These are phyloP conservation scores for Okamejei kenojei DNA, from an alignment of 2,797 vertebrate species.

Conservation along the genomic window DNA sequence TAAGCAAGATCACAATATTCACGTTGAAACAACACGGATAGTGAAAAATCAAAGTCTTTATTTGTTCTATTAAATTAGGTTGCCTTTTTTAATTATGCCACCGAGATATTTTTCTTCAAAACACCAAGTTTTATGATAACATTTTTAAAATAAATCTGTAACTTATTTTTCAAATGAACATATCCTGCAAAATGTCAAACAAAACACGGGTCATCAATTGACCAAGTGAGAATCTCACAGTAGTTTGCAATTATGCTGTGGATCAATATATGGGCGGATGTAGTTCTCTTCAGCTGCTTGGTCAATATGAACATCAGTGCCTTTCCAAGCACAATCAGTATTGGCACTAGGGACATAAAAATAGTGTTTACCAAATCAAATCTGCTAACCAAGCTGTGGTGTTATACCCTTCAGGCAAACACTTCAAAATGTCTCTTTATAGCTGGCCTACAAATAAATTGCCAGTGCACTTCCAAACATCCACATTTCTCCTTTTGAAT, in stretches of 20 bases:
- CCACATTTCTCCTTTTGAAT: not conserved
- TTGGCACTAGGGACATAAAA: not conserved
- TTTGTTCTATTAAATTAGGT: not conserved
- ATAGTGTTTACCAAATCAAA: slow-evolving; percentile 28
- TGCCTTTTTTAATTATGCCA: not conserved
- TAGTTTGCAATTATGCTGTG: slow-evolving; percentile 4
- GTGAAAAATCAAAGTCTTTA: not conserved
- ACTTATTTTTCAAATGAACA: not conserved
- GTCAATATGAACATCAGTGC: slow-evolving; percentile 17
- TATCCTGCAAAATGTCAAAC: not conserved
- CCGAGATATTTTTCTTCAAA: not conserved
- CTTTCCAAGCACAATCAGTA: slow-evolving; percentile 29
- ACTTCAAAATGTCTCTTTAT: slow-evolving; percentile 46
- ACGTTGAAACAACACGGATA: not conserved
- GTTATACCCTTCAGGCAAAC: slow-evolving; percentile 44
- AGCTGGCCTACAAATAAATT: slow-evolving; percentile 52
- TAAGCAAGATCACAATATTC: not conserved
- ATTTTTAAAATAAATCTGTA: not conserved
- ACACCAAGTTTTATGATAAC: not conserved
- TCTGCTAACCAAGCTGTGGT: slow-evolving; percentile 40
- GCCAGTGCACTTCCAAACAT: not conserved
- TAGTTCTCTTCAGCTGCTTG: not conserved
- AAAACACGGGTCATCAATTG: slow-evolving; percentile 1
- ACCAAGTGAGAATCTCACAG: not conserved
- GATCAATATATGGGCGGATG: slow-evolving; percentile 16